These are phyloP conservation scores for Bombus consobrinus DNA, from an alignment of 1,140 invertebrate genomes.

Conservation along the genomic window DNA sequence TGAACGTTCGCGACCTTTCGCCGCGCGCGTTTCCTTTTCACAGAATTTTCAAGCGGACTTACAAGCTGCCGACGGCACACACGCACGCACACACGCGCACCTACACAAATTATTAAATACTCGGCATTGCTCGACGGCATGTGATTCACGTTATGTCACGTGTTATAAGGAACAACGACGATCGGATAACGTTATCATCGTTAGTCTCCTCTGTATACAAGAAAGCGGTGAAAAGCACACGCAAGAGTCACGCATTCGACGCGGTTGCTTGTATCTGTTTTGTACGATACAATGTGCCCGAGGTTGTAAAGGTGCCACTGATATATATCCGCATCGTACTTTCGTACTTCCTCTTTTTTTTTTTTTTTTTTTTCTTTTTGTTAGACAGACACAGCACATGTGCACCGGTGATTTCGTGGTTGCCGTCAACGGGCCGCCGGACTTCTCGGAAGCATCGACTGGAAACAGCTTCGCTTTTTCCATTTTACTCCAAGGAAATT, in stretches of 20 bases:
- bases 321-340: neutral
- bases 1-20: no score
- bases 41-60: slow-evolving; percentile 39
- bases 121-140: neutral
- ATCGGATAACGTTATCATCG: neutral
- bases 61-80: neutral
- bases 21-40: neutral
- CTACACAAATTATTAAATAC: slow-evolving; percentile 28
- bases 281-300: slow-evolving; percentile 63
- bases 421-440: slow-evolving; percentile 23
- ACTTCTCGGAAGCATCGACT: neutral
- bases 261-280: slow-evolving; percentile 61
- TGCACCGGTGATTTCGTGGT: slow-evolving; percentile 33
- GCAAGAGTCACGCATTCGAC: slow-evolving; percentile 57
- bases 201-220: slow-evolving; percentile 37
- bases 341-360: neutral
- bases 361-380: neutral
- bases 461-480: neutral
- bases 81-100: no score
- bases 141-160: neutral
- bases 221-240: slow-evolving; percentile 68
- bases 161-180: slow-evolving; percentile 9
- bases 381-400: slow-evolving; percentile 42
- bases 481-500: neutral
- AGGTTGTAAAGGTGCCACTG: neutral